These are phyloP conservation scores for Phrynocephalus forsythii DNA, from an alignment of 2,797 vertebrate genomes.

Conservation along the genomic window DNA sequence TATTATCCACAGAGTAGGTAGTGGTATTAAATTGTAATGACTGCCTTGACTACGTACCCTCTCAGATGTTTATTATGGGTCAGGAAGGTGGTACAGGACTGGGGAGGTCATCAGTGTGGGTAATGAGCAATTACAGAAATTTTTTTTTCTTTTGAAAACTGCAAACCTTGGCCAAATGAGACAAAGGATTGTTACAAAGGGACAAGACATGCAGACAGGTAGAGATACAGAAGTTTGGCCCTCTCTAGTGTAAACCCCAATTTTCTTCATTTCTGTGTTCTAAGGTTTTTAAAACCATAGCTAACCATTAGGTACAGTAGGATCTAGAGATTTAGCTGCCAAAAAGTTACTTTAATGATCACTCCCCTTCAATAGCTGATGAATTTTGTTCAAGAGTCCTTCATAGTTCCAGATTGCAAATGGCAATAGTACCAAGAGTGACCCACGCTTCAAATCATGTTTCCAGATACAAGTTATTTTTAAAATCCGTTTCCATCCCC, in stretches of 20 bases:
- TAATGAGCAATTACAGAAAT: neutral
- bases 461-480: neutral
- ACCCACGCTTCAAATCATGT: neutral
- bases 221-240: neutral
- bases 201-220: neutral
- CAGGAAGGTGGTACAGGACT: neutral
- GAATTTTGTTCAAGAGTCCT: neutral
- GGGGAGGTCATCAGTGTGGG: neutral
- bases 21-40: slow-evolving; percentile 49
- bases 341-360: neutral
- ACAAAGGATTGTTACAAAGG: neutral
- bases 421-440: neutral
- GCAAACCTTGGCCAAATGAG: neutral
- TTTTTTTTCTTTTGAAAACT: neutral
- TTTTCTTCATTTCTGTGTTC: too few relatives aligned
- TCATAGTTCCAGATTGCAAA: neutral
- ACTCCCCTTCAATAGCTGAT: neutral
- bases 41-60: neutral
- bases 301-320: too few relatives aligned
- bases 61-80: neutral
- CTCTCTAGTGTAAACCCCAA: too few relatives aligned
- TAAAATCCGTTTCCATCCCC: neutral
- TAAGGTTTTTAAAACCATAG: too few relatives aligned
- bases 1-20: slow-evolving; percentile 95
- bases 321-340: too few relatives aligned